Evolutionary conservation across 2,888 invertebrate species (phyloP).

Genomic region (Drosophila lacicola): DNA sequence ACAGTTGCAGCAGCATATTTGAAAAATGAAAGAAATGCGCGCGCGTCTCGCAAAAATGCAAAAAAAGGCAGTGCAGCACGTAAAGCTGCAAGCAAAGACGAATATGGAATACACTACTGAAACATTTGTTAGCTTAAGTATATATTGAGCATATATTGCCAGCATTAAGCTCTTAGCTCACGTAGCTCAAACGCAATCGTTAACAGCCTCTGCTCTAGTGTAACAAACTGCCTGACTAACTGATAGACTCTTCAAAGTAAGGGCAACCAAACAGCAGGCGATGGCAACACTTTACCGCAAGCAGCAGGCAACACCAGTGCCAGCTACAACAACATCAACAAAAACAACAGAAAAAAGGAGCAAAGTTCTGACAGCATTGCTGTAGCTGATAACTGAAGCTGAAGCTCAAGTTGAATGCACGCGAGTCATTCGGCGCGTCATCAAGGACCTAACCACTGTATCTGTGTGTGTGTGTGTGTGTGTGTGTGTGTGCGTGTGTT

Average conservation of each 20-base stretch:
- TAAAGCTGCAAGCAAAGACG: background rate
- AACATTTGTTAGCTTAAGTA: too few species aligned
- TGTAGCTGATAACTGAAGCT: conserved; percentile 40
- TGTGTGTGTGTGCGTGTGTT: too few species aligned
- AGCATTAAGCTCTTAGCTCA: background rate
- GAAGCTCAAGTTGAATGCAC: conserved; percentile 79
- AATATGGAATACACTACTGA: conserved; percentile 7
- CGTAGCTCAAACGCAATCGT: too few species aligned
- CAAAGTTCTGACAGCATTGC: conserved; percentile 35
- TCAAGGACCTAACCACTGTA: conserved; percentile 56
- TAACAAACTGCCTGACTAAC: background rate
- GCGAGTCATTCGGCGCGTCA: conserved; percentile 56
- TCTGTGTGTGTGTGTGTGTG: too few species aligned
- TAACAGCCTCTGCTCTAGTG: too few species aligned
- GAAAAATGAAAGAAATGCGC: conserved; percentile 72
- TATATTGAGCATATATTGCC: background rate
- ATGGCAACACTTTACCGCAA: conserved; percentile 56
- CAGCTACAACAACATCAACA: background rate
- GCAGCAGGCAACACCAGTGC: conserved; percentile 22
- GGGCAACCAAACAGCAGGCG: conserved; percentile 10
- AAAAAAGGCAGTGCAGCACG: conserved; percentile 10
- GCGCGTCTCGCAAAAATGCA: conserved; percentile 43
- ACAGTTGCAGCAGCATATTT: conserved; percentile 77
- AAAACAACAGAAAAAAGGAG: conserved; percentile 14
- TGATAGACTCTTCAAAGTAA: background rate